Conservation (phyloP, 2,113 vertebrate species). For the Bothrops jararaca region DNA sequence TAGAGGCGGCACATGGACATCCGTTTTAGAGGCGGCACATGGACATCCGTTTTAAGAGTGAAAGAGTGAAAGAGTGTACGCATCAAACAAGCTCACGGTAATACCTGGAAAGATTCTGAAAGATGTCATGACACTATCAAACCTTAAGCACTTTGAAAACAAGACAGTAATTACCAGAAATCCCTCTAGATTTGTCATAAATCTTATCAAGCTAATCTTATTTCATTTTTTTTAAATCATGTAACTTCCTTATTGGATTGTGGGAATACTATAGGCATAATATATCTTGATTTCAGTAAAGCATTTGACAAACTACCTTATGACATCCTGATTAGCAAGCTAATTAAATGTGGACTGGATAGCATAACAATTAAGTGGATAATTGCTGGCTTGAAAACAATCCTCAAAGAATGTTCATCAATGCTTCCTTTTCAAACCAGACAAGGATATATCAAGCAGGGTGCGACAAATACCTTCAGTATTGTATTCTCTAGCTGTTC, state of each 20-base stretch:
- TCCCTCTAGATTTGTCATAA: neutral
- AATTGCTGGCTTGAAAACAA: neutral
- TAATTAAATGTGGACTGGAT: neutral
- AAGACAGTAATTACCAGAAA: neutral
- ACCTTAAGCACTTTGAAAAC: neutral
- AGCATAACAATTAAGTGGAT: neutral
- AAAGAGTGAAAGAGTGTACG: neutral
- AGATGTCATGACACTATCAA: neutral
- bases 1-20: no score
- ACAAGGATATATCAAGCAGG: neutral
- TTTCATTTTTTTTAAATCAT: neutral
- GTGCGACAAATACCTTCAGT: neutral
- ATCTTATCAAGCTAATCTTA: neutral
- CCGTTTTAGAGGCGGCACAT: no score
- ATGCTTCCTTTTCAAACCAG: neutral
- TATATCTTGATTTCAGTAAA: neutral
- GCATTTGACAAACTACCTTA: neutral
- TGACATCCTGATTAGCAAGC: neutral
- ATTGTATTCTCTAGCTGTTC: neutral
- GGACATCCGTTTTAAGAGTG: no score
- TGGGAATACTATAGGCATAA: neutral
- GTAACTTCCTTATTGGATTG: neutral
- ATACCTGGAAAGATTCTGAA: neutral
- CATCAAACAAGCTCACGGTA: neutral
- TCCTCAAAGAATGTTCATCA: neutral